Conservation (phyloP, 2,888 invertebrate genomes). For the Microdon myrmicae region DNA sequence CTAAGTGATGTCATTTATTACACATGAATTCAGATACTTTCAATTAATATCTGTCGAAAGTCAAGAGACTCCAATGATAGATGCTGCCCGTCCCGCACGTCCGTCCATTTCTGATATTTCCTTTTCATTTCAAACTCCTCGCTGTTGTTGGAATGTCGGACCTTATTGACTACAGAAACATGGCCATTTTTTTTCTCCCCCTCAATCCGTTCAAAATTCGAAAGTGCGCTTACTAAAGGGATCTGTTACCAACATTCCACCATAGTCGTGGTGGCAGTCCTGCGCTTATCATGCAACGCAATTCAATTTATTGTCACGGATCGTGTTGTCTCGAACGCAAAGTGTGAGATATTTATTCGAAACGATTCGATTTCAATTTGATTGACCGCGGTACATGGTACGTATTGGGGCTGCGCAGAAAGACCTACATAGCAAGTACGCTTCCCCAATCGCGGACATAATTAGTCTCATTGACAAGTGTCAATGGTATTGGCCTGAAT, state of each 20-base stretch:
- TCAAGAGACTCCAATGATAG: slow-evolving; percentile 27
- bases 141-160: slow-evolving; percentile 41
- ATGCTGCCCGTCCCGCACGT: slow-evolving; percentile 25
- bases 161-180: slow-evolving; percentile 30
- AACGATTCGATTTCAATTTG: slow-evolving; percentile 49
- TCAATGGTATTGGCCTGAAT: slow-evolving; percentile 38
- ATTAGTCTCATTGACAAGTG: slow-evolving; percentile 43
- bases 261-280: slow-evolving; percentile 7
- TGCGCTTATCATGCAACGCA: slow-evolving; percentile 36
- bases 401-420: background rate
- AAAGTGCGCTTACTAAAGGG: slow-evolving; percentile 32
- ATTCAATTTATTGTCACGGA: slow-evolving; percentile 47
- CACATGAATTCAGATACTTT: slow-evolving; percentile 50
- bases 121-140: too few relatives aligned
- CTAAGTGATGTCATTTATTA: slow-evolving; percentile 54
- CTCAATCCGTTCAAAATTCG: slow-evolving; percentile 36
- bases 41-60: slow-evolving; percentile 51
- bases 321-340: slow-evolving; percentile 32
- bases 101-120: too few relatives aligned
- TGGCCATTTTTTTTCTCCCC: slow-evolving; percentile 22
- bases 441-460: slow-evolving; percentile 33
- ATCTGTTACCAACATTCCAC: slow-evolving; percentile 28
- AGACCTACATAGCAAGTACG: slow-evolving; percentile 14
- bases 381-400: slow-evolving; percentile 32
- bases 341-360: slow-evolving; percentile 51